Evolutionary conservation across 2,797 vertebrate species (phyloP), one percentile per base, ranked within the genome.

Genomic region (Pseudochirops corinnae): DNA sequence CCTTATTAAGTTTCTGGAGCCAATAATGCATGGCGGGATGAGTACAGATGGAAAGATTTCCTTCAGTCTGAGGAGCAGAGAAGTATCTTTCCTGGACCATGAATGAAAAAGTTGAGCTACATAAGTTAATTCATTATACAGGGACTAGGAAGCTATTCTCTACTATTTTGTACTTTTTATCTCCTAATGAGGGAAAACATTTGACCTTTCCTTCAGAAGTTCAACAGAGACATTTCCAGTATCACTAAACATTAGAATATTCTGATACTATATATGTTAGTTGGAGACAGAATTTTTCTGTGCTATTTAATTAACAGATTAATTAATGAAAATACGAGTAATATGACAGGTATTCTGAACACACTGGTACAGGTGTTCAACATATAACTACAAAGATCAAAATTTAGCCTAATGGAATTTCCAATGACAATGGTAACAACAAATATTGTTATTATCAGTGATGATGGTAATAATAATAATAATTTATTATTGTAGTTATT

Each of bases 91-190:
- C 24, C 29, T 96, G 7, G 56, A 31, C 21, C 28, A 55, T n/a
- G 21, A 62, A 1, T 93, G 2, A 50, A 55, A 56, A 96, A 92
- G 7, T 91, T 28, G 74, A 92, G 90, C 92, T 95, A 62, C 55
- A 52, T 52, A 46, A 50, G 3, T 46, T 56, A 93, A 29, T 4
- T 92, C 74, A 95, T 94, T 95, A 55, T 94, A 4, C 57, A 16
- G 9, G 21, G 13, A 26, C 5, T 87, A 55, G n/a, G 1, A 82
- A 62, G 90, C 5, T 93, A 16, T 5, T 90, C 16, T 9, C 6
- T 93, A 52, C 16, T 33, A 50, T 97, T 93, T 95, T 92, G 93
- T 1, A 91, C 46, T 60, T 13, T 39, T 93, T 56, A 93, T 60
- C 39, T 94, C 2, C 50, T 91, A 18, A 56, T n/a, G 50, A 93